Evolutionary conservation across 2,113 vertebrate genomes (phyloP), one percentile per base, ranked within the genome.

Genomic region (Forbesichthys agassizii): DNA sequence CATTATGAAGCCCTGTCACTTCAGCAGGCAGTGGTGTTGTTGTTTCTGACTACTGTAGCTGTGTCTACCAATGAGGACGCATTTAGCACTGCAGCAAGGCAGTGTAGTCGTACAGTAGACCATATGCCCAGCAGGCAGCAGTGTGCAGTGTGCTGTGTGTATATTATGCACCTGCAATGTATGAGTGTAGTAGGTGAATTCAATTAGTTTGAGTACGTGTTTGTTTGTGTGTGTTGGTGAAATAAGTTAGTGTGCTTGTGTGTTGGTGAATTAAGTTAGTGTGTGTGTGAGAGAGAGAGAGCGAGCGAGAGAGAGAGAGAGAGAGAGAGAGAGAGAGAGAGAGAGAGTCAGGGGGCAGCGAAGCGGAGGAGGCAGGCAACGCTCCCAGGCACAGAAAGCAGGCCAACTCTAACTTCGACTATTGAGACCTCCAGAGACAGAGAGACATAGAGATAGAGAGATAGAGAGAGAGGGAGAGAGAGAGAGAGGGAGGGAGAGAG

Each of bases 311-410:
- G 69, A 70, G 27, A 36, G 48, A 1, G 48, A 13, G 48, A 27
- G 61, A 36, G 49, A 52, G 12, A 52, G 67, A 61, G 58, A 68
- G 66, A 51, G 33, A 48, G 33, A 58, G 18, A 27, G 53, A 33
- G 16, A 42, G 42, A 52, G 78, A 84, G 79, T 74, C 71, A 72
- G 74, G 68, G 78, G 84, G 84, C 79, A 85, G 80, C 82, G 76
- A 84, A 85, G 86, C 84, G 74, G 85, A 88, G 80, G 81, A 89
- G 86, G 72, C 80, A 88, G 78, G 85, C 83, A 68, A 84, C 77
- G 88, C 88, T 90, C 72, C 75, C 81, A 85, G 86, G 86, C 86
- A 87, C 65, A 80, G 84, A 90, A 88, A 89, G 80, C 77, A 90
- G 85, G 87, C 86, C 85, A 88, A 75, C 75, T 85, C 61, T 55